phyloP scores from a whole-genome alignment of 2,888 invertebrate genomes.

The Dynastes maya region DNA sequence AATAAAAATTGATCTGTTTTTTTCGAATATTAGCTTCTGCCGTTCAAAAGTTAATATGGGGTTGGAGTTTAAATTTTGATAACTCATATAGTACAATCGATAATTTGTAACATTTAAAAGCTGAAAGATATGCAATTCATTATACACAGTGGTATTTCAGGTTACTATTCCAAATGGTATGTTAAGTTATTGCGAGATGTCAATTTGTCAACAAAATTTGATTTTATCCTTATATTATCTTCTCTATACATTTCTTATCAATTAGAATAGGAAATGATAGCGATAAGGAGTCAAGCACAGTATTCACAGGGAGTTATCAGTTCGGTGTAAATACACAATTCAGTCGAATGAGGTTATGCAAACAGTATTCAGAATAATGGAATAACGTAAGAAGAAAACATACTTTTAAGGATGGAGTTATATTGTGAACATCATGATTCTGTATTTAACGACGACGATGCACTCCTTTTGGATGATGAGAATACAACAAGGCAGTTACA shows the following conservation, averaged over 20 bases:
- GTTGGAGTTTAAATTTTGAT: too few species aligned
- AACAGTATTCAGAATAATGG: slow-evolving; percentile 32
- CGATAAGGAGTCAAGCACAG: slow-evolving; percentile 30
- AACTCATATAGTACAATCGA: neutral
- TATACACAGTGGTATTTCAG: slow-evolving; percentile 3
- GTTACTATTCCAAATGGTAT: neutral
- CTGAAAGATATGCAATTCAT: neutral
- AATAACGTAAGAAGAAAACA: slow-evolving; percentile 9
- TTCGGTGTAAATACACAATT: slow-evolving; percentile 17
- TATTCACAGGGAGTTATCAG: slow-evolving; percentile 36
- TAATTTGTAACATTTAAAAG: neutral
- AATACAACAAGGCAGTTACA: slow-evolving; percentile 57
- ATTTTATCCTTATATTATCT: slow-evolving; percentile 11
- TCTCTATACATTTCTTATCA: slow-evolving; percentile 19
- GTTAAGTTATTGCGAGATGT: slow-evolving; percentile 1
- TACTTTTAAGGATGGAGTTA: slow-evolving; percentile 53
- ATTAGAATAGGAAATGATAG: slow-evolving; percentile 39
- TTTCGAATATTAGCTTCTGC: too few species aligned
- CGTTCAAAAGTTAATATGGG: too few species aligned
- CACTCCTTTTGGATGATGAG: slow-evolving; percentile 67
- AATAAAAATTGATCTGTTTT: too few species aligned
- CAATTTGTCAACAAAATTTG: slow-evolving; percentile 21
- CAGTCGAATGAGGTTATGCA: slow-evolving; percentile 39
- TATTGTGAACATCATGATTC: slow-evolving; percentile 59
- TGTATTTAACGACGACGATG: slow-evolving; percentile 62